Evolutionary conservation across 2,888 invertebrate species (phyloP), one percentile per base, ranked within the genome.

Genomic region (Acrobasis suavella): DNA sequence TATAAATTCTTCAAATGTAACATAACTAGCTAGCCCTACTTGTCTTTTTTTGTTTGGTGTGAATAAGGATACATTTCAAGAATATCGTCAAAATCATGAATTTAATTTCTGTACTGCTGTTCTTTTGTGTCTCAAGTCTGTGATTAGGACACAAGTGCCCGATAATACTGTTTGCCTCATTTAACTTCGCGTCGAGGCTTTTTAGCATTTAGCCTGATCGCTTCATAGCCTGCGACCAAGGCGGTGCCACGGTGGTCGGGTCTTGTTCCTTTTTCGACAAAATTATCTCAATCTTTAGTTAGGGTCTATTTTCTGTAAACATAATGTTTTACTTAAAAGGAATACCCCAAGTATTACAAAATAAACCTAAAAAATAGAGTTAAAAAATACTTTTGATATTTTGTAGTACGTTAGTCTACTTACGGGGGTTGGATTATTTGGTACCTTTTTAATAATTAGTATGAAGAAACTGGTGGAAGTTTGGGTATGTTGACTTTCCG

Each of bases 151-250:
- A 78, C 72, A 78, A 72, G 70, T 69, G 67, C 64, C 65, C 68
- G 77, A 80, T 82, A 77, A 83, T 82, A 72, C 73, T 76, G 72
- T 78, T 78, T 77, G 78, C 72, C 72, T 62, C 69, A 64, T 68
- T 68, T 67, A 59, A 65, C 58, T 67, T 68, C 62, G 62, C 51
- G 62, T 62, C 56, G 62, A 60, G 63, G 61, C 65, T 50, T 63
- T 68, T 67, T 64, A 65, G 42, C 46, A 3, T 46, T 1, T 46
- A 46, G 56, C 54, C 62, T 65, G 65, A 68, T 65, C 62, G 68
- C 51, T 62, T 58, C 63, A 63, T 50, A 39, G 55, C 38, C 60
- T 64, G 64, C 63, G 66, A 65, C 65, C 65, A 54, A 64, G 55
- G 52, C 56, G 39, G 55, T 6, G 32, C 32, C 32, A 8, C 50